These are phyloP conservation scores for Ophion slaviceki DNA, from an alignment of 2,888 invertebrate genomes.

Conservation along the genomic window DNA sequence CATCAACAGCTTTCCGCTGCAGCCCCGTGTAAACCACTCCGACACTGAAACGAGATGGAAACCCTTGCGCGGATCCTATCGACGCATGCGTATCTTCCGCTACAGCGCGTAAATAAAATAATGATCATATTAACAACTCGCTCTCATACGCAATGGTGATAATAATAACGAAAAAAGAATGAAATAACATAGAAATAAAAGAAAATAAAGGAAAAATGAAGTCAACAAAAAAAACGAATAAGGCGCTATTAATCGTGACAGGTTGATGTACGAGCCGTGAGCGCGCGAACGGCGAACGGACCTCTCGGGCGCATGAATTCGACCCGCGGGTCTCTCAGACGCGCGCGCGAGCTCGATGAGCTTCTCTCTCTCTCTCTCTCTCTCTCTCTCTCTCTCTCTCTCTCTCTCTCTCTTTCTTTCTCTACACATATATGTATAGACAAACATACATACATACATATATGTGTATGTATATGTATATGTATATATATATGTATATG, in stretches of 20 bases:
- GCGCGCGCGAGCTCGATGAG: conserved; percentile 52
- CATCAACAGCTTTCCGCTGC: no score
- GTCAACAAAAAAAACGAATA: conserved; percentile 67
- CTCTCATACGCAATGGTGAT: neutral
- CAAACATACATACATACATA: no score
- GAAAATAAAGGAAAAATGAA: conserved; percentile 17
- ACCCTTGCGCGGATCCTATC: neutral
- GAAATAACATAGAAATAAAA: neutral
- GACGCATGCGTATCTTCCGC: neutral
- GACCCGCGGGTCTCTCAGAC: conserved; percentile 70
- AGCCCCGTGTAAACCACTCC: no score
- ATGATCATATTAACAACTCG: conserved; percentile 51
- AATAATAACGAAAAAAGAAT: neutral
- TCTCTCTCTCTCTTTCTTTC: no score
- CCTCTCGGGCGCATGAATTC: conserved; percentile 75
- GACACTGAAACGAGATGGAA: no score
- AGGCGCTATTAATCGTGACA: conserved; percentile 80
- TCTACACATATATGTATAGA: neutral
- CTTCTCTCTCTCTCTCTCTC: conserved; percentile 34
- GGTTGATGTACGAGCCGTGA: conserved; percentile 80
- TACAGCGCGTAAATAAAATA: conserved; percentile 57
- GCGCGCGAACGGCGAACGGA: conserved; percentile 62
- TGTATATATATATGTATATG: no score
- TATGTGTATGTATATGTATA: no score
- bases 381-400: neutral